Percentiles rank a stretch among this genome's conserved stretches.
Conservation (phyloP, 1,140 invertebrate genomes). For the Chymomyza costata region DNA sequence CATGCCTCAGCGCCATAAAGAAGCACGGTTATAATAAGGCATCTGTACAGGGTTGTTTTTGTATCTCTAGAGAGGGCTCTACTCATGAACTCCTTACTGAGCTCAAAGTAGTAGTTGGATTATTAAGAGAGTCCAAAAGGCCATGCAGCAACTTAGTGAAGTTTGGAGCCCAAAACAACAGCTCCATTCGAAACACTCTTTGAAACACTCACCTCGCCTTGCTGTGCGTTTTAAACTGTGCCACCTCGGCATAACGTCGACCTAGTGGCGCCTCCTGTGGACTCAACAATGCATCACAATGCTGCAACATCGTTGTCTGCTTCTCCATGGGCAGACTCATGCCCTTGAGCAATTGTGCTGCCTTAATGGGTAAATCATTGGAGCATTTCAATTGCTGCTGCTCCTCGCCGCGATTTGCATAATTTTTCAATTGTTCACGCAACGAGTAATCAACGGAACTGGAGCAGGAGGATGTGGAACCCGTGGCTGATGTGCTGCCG, state of each 20-base stretch:
- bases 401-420: slow-evolving; percentile 42
- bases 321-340: slow-evolving; percentile 36
- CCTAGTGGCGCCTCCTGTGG: slow-evolving; percentile 73
- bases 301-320: slow-evolving; percentile 1
- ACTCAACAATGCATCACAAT: slow-evolving; percentile 62
- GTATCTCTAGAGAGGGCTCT: too few relatives aligned
- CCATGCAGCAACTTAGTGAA: too few relatives aligned
- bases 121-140: too few relatives aligned
- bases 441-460: slow-evolving; percentile 66
- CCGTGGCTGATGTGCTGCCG: slow-evolving; percentile 28
- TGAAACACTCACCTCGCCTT: slow-evolving; percentile 56
- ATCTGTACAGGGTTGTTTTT: too few relatives aligned
- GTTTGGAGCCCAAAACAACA: neutral
- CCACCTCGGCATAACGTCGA: slow-evolving; percentile 70
- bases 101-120: too few relatives aligned
- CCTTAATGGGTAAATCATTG: slow-evolving; percentile 20
- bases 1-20: too few relatives aligned
- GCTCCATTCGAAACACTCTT: neutral
- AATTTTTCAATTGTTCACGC: slow-evolving; percentile 65
- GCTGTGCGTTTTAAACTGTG: slow-evolving; percentile 63
- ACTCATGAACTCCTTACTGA: too few relatives aligned
- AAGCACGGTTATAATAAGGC: too few relatives aligned
- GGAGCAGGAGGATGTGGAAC: slow-evolving; percentile 38
- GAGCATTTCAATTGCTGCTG: slow-evolving; percentile 27
- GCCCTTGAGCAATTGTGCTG: slow-evolving; percentile 36